Percentiles rank a stretch among this genome's conserved stretches.
phyloP scores from a whole-genome alignment of 2,888 invertebrate species.

The Cremastinae sp. region DNA sequence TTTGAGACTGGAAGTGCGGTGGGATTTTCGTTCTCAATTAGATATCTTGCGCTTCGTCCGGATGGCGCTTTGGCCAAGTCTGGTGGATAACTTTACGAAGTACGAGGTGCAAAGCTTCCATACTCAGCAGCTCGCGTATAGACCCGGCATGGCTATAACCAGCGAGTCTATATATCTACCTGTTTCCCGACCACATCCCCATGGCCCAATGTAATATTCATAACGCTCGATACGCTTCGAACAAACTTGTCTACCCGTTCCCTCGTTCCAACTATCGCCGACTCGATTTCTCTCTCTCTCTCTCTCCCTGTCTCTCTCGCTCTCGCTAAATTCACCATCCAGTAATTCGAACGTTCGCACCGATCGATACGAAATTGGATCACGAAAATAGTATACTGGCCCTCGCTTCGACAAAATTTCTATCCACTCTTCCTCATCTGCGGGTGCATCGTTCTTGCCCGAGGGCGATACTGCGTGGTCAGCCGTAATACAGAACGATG shows the following conservation, averaged over 20 bases:
- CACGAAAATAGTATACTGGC: slow-evolving; percentile 51
- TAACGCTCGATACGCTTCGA: slow-evolving; percentile 61
- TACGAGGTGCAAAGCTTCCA: slow-evolving; percentile 49
- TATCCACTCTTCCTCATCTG: slow-evolving; percentile 39
- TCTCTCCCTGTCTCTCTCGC: slow-evolving; percentile 18
- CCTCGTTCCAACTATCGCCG: not conserved
- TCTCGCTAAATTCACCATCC: slow-evolving; percentile 25
- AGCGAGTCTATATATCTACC: slow-evolving; percentile 38
- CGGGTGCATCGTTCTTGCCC: slow-evolving; percentile 29
- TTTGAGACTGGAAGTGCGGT: too few relatives aligned
- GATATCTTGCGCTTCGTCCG: slow-evolving; percentile 3
- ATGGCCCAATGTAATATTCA: slow-evolving; percentile 60
- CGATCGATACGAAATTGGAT: slow-evolving; percentile 61
- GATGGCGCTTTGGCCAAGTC: slow-evolving; percentile 25
- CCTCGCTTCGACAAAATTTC: slow-evolving; percentile 19
- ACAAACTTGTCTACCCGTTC: slow-evolving; percentile 56
- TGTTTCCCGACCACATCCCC: slow-evolving; percentile 43
- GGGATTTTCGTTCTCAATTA: not conserved
- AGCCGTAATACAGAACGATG: slow-evolving; percentile 20
- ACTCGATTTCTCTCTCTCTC: too few relatives aligned
- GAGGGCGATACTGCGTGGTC: slow-evolving; percentile 18
- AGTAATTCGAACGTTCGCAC: slow-evolving; percentile 54
- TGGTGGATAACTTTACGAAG: slow-evolving; percentile 47
- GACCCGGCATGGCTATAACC: not conserved
- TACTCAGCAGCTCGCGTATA: slow-evolving; percentile 3